Evolutionary conservation across 2,797 vertebrate genomes (phyloP), one percentile per base, ranked within the genome.

Genomic region (Oreortyx pictus): DNA sequence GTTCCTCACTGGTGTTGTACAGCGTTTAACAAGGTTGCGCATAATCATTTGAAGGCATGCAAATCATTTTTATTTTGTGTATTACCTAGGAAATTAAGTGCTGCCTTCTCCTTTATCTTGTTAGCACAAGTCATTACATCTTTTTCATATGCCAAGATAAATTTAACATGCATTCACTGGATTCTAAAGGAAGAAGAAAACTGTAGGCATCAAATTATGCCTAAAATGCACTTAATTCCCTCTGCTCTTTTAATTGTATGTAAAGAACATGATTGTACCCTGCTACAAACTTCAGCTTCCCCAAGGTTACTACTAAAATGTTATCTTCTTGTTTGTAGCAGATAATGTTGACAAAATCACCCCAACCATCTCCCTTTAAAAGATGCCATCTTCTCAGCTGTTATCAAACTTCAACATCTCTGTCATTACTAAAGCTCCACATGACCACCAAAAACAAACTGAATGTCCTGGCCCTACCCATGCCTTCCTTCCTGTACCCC

Each of bases 11-110:
- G 85, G 70, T 76, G 85, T n/a, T 77, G 82, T 27, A 79, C 19
- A 1, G 57, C 64, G 83, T 82, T 95, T 92, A 94, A 91, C n/a
- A 4, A 95, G 84, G 70, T 39, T 87, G 72, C 67, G 65, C 92
- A 93, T 87, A 96, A 96, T 88, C 92, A 92, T 94, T 52, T 93
- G 88, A 94, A 94, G 57, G 90, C 82, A 92, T 75, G 86, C 80
- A 97, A 96, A 96, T 95, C 72, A 92, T 94, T 96, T 95, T 96
- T 97, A 96, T 94, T 96, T 97, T 94, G 94, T 95, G 89, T 95
- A 97, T 91, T 95, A 97, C 88, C 93, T 96, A 95, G 89, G 86
- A 97, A 96, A 96, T 96, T 94, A 96, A 96, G 92, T 85, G 91
- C 92, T 96, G 86, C 89, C 70, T 94, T 94, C 89, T 94, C 90